Conservation (phyloP, 2,113 vertebrate genomes). For the Percopsis transmontana region DNA sequence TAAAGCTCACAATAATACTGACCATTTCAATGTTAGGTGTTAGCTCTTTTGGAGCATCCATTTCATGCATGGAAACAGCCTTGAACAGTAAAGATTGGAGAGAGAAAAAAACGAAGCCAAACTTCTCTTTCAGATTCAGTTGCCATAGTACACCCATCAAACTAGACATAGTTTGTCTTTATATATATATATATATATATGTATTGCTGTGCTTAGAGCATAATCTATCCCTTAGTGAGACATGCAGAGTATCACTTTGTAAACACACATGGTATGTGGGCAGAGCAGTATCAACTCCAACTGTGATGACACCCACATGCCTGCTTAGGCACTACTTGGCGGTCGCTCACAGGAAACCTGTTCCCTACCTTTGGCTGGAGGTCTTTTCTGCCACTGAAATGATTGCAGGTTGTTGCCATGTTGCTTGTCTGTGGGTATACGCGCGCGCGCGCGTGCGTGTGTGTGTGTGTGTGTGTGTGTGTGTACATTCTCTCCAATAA, state of each 20-base stretch:
- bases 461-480: conserved; percentile 20
- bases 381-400: conserved; percentile 44
- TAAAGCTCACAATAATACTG: too few species aligned
- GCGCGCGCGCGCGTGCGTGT: conserved; percentile 9
- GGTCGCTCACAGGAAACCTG: conserved; percentile 53
- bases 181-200: conserved; percentile 23
- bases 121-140: too few species aligned
- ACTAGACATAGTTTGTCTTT: background rate
- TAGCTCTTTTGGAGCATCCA: too few species aligned
- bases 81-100: too few species aligned
- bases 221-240: conserved; percentile 38
- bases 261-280: conserved; percentile 62
- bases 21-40: too few species aligned
- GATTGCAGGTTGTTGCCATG: conserved; percentile 21
- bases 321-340: conserved; percentile 57
- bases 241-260: conserved; percentile 32
- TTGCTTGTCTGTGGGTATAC: conserved; percentile 10
- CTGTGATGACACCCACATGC: conserved; percentile 65
- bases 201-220: conserved; percentile 37
- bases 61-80: too few species aligned
- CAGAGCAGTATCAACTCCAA: conserved; percentile 33
- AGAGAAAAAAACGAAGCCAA: too few species aligned
- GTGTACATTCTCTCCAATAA: conserved; percentile 4
- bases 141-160: background rate
- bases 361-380: conserved; percentile 55